Conservation (phyloP, 2,888 invertebrate species). For the Neuroscelio doddi region DNA sequence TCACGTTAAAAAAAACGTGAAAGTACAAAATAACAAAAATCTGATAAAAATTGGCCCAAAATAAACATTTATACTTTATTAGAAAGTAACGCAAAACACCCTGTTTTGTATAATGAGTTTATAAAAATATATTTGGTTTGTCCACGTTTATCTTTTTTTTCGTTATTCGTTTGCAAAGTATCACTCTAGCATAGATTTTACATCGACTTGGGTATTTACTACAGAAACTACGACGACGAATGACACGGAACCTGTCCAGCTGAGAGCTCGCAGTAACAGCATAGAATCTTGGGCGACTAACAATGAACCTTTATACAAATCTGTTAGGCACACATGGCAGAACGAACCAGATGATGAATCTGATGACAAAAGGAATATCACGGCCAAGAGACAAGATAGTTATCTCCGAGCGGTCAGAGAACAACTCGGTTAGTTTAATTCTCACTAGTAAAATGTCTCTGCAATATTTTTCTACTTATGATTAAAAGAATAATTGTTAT, state of each 20-base stretch:
- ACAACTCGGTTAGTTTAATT: conserved; percentile 60
- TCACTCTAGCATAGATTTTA: too few species aligned
- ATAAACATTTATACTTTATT: too few species aligned
- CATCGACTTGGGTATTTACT: too few species aligned
- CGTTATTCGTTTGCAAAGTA: too few species aligned
- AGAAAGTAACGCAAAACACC: too few species aligned
- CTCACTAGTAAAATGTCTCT: not conserved
- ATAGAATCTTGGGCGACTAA: conserved; percentile 74
- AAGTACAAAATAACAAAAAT: too few species aligned
- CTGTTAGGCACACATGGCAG: conserved; percentile 62
- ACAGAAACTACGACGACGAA: conserved; percentile 56
- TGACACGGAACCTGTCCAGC: conserved; percentile 67
- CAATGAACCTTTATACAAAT: conserved; percentile 55
- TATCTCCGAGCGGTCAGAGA: conserved; percentile 72
- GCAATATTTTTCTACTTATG: too few species aligned
- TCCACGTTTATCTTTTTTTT: too few species aligned
- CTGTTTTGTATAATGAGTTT: not conserved
- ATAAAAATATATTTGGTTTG: not conserved
- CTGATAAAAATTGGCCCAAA: too few species aligned
- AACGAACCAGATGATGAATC: conserved; percentile 55
- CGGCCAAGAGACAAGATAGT: conserved; percentile 72
- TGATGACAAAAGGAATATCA: conserved; percentile 48
- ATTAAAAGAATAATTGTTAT: conserved; percentile 2
- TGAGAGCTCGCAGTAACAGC: conserved; percentile 75
- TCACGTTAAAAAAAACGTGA: not conserved